Evolutionary conservation across 2,888 invertebrate species (phyloP).

Genomic region (Quadroppia sp.): DNA sequence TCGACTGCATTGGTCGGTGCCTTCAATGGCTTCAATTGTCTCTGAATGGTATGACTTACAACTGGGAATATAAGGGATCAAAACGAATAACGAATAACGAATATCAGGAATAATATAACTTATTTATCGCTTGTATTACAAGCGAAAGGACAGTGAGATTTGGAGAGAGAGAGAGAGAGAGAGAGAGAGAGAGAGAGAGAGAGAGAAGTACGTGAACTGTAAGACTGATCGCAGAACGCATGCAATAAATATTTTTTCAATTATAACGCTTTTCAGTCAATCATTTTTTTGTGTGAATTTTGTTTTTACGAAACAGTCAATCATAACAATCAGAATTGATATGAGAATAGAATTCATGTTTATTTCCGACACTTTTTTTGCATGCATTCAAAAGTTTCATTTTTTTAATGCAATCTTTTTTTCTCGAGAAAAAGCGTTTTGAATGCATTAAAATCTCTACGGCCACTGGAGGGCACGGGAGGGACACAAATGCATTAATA

Average conservation of each 20-base stretch:
- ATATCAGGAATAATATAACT: not conserved
- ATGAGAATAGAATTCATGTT: not conserved
- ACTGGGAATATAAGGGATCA: slow-evolving; percentile 2
- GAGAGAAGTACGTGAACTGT: not conserved
- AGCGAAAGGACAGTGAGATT: not conserved
- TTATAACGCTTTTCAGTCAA: not conserved
- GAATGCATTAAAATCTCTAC: not conserved
- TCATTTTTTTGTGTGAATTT: not conserved
- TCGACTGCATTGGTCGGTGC: too few relatives aligned
- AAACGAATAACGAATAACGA: slow-evolving; percentile 6
- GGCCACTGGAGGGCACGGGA: not conserved
- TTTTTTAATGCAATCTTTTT: too few relatives aligned
- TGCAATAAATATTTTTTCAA: slow-evolving; percentile 20
- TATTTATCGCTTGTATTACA: slow-evolving; percentile 1
- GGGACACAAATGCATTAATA: not conserved
- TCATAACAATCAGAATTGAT: not conserved
- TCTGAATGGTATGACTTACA: not conserved
- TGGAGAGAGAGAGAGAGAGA: not conserved
- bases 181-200: not conserved
- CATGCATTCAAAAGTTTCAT: not conserved
- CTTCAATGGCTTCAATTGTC: not conserved
- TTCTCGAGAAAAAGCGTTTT: not conserved
- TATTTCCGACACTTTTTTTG: not conserved
- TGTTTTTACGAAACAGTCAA: too few relatives aligned
- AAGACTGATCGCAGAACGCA: not conserved